Base-by-base conservation (phyloP, 2,888 invertebrate genomes). In the Lasius fuliginosus region DNA sequence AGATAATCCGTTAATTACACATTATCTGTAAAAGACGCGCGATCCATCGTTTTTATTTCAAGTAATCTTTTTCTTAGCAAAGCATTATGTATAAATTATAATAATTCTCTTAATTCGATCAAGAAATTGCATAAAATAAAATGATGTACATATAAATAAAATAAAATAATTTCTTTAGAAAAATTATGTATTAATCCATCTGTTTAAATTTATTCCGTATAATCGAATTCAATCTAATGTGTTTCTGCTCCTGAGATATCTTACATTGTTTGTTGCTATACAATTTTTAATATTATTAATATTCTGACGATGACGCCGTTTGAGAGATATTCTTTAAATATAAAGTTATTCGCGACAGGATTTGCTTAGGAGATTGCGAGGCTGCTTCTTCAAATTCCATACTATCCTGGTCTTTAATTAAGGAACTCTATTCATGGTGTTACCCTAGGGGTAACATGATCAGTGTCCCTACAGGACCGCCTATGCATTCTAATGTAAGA, bases 371-470 rank as follows among this genome's bases (percentile, higher is more conserved):
- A 46, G 46, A 46, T 46, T 53, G 53, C 85, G 85, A 67, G 85
- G 86, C 86, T 58, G 84, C 91, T 91, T 89, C 89, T 84, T 90
- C 71, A 67, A 68, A 73, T 69, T 68, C 76, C 83, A 92, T 93
- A 87, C 90, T 90, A 87, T 88, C 93, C 93, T 92, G 91, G 82
- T 90, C 92, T 85, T 89, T 92, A 92, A 92, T 92, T 92, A 92
- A 93, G 92, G 87, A 91, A 87, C 89, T 90, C 90, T 92, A 93
- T 92, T 92, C 93, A 92, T 68, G 86, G 84, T 82, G 67, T 84
- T 82, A 86, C 75, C 64, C 58, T 42, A 82, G 83, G 84, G 85
- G 83, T 65, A 73, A 83, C 73, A 27, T 76, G 65, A 83, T 87
- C 77, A 46, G 73, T 76, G 77, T 82, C 69, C 69, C 85, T 23